Conservation (phyloP, 2,888 invertebrate species). For the Idaea dimidiata region DNA sequence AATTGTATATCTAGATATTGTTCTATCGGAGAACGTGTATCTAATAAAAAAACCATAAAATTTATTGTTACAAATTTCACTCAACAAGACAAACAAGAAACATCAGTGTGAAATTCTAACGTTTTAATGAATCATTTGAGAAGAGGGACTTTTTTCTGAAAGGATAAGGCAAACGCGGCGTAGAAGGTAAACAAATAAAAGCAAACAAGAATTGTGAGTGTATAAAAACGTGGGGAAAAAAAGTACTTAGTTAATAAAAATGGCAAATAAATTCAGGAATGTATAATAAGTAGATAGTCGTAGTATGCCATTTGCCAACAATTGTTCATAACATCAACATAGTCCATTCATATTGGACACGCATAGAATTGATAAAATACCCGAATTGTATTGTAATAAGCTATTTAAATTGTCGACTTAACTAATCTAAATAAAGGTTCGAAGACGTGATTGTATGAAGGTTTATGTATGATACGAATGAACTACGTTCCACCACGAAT, state of each 20-base stretch:
- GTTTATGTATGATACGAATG: background rate
- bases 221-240: too few species aligned
- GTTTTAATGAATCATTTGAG: background rate
- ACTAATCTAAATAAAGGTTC: conserved; percentile 2
- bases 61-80: background rate
- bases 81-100: background rate
- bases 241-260: too few species aligned
- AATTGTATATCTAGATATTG: background rate
- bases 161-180: too few species aligned
- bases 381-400: conserved; percentile 12
- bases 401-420: conserved; percentile 3
- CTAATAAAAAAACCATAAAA: background rate
- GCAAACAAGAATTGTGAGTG: too few species aligned
- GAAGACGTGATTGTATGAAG: background rate
- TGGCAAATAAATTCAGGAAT: background rate
- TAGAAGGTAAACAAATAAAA: too few species aligned
- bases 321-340: background rate
- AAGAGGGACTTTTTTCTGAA: background rate
- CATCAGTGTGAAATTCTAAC: background rate
- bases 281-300: background rate
- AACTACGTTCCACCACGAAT: background rate
- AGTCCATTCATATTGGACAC: conserved; percentile 1
- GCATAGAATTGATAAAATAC: conserved; percentile 7
- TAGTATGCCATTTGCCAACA: background rate
- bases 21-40: background rate